phyloP scores from a whole-genome alignment of 2,888 invertebrate genomes.

The Protonemura montana region DNA sequence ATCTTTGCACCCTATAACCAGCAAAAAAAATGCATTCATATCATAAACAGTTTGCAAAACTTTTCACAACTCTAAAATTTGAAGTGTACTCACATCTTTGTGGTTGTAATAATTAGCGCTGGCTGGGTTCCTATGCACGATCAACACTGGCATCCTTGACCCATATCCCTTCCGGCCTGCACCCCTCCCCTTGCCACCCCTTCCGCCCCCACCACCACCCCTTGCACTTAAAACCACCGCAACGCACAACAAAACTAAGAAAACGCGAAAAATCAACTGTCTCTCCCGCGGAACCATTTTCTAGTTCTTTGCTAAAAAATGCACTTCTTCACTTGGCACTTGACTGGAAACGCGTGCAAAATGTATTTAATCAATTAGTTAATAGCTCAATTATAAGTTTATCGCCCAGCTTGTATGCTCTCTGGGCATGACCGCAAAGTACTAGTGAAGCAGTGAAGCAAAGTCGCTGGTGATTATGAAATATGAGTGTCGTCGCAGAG shows the following conservation, averaged over 20 bases:
- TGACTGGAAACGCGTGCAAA: not conserved
- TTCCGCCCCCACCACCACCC: slow-evolving; percentile 49
- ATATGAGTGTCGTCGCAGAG: slow-evolving; percentile 9
- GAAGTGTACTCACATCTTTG: slow-evolving; percentile 65
- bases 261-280: not conserved
- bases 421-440: slow-evolving; percentile 7
- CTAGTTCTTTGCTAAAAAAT: not conserved
- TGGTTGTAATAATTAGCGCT: slow-evolving; percentile 69
- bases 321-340: not conserved
- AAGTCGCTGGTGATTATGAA: slow-evolving; percentile 26
- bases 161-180: slow-evolving; percentile 55
- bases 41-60: not conserved
- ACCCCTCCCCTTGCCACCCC: slow-evolving; percentile 52
- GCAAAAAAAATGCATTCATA: slow-evolving; percentile 22
- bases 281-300: slow-evolving; percentile 25
- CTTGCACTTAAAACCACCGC: slow-evolving; percentile 40
- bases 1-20: slow-evolving; percentile 72
- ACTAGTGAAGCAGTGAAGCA: not conserved
- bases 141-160: slow-evolving; percentile 64
- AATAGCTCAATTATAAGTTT: slow-evolving; percentile 3
- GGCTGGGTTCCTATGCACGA: slow-evolving; percentile 66
- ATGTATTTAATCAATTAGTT: slow-evolving; percentile 15
- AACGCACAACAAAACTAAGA: slow-evolving; percentile 31
- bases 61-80: not conserved
- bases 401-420: not conserved